Conservation (phyloP, 2,888 invertebrate genomes). For the Epinotia nisella region DNA sequence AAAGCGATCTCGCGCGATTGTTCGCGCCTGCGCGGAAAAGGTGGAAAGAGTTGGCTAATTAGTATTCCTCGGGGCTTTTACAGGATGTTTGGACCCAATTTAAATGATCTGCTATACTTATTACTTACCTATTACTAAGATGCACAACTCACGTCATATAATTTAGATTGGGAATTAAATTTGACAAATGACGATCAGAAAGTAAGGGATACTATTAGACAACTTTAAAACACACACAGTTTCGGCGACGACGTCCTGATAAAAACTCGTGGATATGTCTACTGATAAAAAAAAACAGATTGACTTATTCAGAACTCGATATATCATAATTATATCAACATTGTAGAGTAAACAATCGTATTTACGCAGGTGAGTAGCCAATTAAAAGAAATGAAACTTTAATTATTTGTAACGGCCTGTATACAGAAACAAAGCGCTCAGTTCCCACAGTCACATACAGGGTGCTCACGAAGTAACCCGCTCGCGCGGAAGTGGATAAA, state of each 20-base stretch:
- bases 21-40: constrained; percentile 65
- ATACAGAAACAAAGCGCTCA: constrained; percentile 67
- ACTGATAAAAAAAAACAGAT: not conserved
- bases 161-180: not conserved
- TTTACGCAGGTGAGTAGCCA: too few species aligned
- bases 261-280: not conserved
- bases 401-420: constrained; percentile 58
- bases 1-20: constrained; percentile 57
- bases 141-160: too few species aligned
- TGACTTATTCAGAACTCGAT: not conserved
- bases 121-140: too few species aligned
- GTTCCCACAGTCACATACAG: constrained; percentile 82
- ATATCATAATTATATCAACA: not conserved
- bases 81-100: constrained; percentile 53
- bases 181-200: not conserved
- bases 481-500: constrained; percentile 79
- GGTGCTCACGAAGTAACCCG: constrained; percentile 80
- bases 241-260: not conserved
- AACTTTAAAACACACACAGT: not conserved
- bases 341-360: not conserved
- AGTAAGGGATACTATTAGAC: not conserved
- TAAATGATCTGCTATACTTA: not conserved
- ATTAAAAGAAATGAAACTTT: not conserved
- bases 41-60: constrained; percentile 78
- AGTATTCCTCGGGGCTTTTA: constrained; percentile 63